Evolutionary conservation across 1,140 invertebrate genomes (phyloP), one percentile per base, ranked within the genome.

Genomic region (Tetramorium simillimum): DNA sequence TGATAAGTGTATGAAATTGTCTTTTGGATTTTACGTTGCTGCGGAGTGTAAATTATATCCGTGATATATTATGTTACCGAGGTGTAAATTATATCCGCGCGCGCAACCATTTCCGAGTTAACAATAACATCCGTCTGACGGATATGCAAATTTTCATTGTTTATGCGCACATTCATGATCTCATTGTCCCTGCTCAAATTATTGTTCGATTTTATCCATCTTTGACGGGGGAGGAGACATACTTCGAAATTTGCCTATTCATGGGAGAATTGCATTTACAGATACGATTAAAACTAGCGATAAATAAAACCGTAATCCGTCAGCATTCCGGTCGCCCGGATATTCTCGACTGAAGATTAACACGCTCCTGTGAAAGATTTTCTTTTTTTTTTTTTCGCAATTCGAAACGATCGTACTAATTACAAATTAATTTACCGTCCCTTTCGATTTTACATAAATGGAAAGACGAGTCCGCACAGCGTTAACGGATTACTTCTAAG

Each of bases 111-210:
- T 84, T 37, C 69, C 80, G 53, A 75, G 69, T 84, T 84, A 84
- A 84, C 80, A 84, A 84, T 73, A 84, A 84, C 28, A 84, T 75
- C 80, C 80, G 24, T 60, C 67, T 84, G 69, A 84, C 80, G 69
- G 69, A 73, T 75, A 84, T 84, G 80, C 53, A 84, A 84, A 84
- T 84, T 73, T 62, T 84, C 80, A 73, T 84, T 84, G 80, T 84
- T 84, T 84, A 84, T 75, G 69, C 40, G 18, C 18, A 9, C 80
- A 46, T 60, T 84, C 28, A 21, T 28, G 67, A 46, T 49, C 24
- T 82, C 51, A 73, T 73, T 84, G 53, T 75, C 7, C 18, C 18
- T 60, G 51, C 33, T 60, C 67, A 46, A 84, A 84, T 84, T 75
- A 84, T 84, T 33, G 62, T 37, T 37, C 69, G 53, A 75, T 84